Conservation (phyloP, 2,888 invertebrate genomes). For the Drosophila trichaetosa region DNA sequence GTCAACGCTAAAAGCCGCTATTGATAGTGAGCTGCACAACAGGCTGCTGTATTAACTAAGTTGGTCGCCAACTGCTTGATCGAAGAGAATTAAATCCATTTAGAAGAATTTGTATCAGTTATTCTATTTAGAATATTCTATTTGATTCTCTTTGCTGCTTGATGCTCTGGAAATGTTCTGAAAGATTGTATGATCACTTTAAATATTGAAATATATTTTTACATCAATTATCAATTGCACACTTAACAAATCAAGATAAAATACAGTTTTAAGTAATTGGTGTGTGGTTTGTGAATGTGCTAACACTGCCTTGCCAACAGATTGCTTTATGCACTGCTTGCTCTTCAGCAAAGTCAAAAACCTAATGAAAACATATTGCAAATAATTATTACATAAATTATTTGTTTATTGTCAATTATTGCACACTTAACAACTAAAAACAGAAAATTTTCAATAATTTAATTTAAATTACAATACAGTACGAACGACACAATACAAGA, state of each 20-base stretch:
- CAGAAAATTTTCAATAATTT: constrained; percentile 51
- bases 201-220: neutral
- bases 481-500: constrained; percentile 47
- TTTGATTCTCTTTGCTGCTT: neutral
- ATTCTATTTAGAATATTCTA: neutral
- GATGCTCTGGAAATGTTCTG: neutral
- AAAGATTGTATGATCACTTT: neutral
- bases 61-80: neutral
- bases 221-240: neutral
- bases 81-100: neutral
- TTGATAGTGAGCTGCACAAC: neutral
- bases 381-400: constrained; percentile 9
- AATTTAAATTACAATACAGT: constrained; percentile 62
- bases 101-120: neutral
- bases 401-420: constrained; percentile 61
- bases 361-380: neutral
- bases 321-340: constrained; percentile 7
- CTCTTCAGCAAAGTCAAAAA: constrained; percentile 1
- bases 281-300: neutral
- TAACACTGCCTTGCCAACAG: neutral
- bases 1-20: constrained; percentile 17
- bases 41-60: constrained; percentile 3
- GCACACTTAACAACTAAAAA: constrained; percentile 67
- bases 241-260: neutral
- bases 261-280: neutral